Evolutionary conservation across 2,888 invertebrate genomes (phyloP), one percentile per base, ranked within the genome.

Genomic region (Chrysolina haemoptera): DNA sequence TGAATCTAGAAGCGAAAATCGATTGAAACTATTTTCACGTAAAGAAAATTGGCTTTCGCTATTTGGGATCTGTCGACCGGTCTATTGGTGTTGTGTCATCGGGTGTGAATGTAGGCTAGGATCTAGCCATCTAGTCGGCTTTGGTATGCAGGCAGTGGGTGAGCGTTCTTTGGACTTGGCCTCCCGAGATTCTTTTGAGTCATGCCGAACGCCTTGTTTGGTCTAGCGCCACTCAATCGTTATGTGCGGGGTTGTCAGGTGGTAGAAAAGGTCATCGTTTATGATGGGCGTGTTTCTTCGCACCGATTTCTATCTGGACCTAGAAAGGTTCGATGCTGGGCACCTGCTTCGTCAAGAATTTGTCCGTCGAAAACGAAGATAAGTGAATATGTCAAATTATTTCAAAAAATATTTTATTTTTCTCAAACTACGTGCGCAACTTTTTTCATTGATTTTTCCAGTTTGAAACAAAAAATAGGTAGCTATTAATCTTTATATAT

Each of bases 111-210:
- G 76, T 75, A 77, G 78, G 77, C 76, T 72, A 35, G 35, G 35
- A 35, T 35, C 73, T 64, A 76, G 64, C 63, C 68, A 68, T 75
- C 73, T 48, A 69, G 73, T 82, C 80, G 76, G 74, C 75, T 71
- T 76, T 80, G 84, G 84, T 82, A 84, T 84, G 84, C 80, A 80
- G 78, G 80, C 79, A 79, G 84, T 85, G 85, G 84, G 84, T 85
- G 85, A 83, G 80, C 70, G 79, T 78, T 80, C 79, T 78, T 81
- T 79, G 66, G 16, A 14, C 66, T 66, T 50, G 66, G 50, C 66
- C 66, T 66, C 79, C 74, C 27, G 59, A 66, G 22, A 27, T 50
- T 76, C 71, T 70, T 80, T 80, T 85, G 84, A 85, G 84, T 85
- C 85, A 84, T 77, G 66, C 66, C 66, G 79, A 79, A 79, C 79